Base-by-base conservation (phyloP, 2,113 vertebrate species). In the Aphyosemion australe region DNA sequence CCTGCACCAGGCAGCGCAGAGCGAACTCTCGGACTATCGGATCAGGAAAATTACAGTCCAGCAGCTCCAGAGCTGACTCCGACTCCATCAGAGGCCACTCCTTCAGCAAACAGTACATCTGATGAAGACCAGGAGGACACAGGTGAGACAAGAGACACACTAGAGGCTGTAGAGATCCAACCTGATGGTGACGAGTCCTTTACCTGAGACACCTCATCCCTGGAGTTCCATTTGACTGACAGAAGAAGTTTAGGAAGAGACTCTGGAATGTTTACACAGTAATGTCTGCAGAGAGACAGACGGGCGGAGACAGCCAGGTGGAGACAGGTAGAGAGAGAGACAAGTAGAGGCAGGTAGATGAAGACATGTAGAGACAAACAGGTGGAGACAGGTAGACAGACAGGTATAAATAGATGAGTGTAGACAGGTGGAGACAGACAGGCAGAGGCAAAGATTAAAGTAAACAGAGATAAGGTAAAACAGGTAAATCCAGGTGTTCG, bases 131-230 rank as follows among this genome's bases (percentile, higher is more conserved):
- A 13, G 46, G 46, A 43, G 49, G 26, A 14, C 16, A 75, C 12
- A 46, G 16, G 16, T 54, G 14, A 15, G 11, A 45, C 41, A 56
- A 12, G 20, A 16, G 45, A 46, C 10, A 8, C 1, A 52, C 2
- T 12, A 8, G 19, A 6, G 13, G 7, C 18, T 16, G 6, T 1
- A 32, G 8, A 54, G 13, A 57, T 18, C 15, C 47, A 20, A 43
- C 5, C 13, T 0, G 12, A 67, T n/a, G 14, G 18, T 16, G 20
- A 48, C 3, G 15, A 16, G 56, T 42, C 12, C 61, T 2, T 21
- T 93, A 98, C 96, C 95, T 98, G 97, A 16, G 95, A 93, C 66
- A 96, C 96, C 93, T 98, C 97, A 87, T 98, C 97, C 92, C 96
- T 94, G 72, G 95, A 96, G 90, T 97, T 98, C 97, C 97, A 98